Base-by-base conservation (phyloP, 2,888 invertebrate species). In the Rotaria sp. region DNA sequence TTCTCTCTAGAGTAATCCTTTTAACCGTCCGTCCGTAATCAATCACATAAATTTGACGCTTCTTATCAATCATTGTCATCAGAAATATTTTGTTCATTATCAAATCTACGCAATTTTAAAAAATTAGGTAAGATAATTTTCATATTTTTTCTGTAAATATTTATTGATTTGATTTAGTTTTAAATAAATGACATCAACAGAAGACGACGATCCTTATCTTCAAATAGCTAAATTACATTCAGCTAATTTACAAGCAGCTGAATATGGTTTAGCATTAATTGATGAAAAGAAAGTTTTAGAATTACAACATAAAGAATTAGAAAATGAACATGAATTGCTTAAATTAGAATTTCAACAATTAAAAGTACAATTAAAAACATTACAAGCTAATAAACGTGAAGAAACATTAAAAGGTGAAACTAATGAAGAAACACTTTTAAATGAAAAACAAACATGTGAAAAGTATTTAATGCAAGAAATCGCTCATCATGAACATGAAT, bases 201-300 rank as follows among this genome's bases (percentile, higher is more conserved):
- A 67, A 30, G 67, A 67, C 13, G 67, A 67, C 1, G 67, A 67
- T 67, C 67, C 67, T 0, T 67, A 67, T 67, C 15, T 30, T 67
- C 67, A 67, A 30, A 67, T 80, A 26, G 38, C 38, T 80, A 21
- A 41, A 26, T 80, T 80, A 80, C 75, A 45, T 26, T 80, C 75
- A 41, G 75, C 41, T 48, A 85, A 75, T 45, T 55, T 74, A 75
- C 85, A 86, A 85, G 86, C 86, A 15, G 86, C 86, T 38, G 86
- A 85, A 75, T 86, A 85, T 55, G 86, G 86, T 41, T 38, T 86
- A 18, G 75, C 86, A 10, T 57, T 86, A 35, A 55, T 86, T 5
- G 86, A 86, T 50, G 86, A 86, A 55, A 57, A 57, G 41, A 86
- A 86, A 59, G 41, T 75, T 41, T 38, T 86, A 45, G 85, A 86